A percentile compares a stretch with the other conserved stretches of the same genome.
phyloP scores from a whole-genome alignment of 2,888 invertebrate species.

The Junonia oenone region DNA sequence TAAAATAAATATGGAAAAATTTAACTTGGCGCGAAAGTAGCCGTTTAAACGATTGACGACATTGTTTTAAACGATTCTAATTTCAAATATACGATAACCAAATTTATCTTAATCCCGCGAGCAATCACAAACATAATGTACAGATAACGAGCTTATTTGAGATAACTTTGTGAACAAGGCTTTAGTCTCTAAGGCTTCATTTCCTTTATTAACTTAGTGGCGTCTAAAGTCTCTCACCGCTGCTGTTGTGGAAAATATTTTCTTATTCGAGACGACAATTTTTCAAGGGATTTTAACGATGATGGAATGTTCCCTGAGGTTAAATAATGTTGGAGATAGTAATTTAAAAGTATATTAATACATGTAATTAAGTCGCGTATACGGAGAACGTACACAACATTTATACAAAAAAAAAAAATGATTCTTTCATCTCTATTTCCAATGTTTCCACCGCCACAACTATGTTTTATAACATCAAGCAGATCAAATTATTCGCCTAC shows the following conservation, averaged over 20 bases:
- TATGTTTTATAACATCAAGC: too few species aligned
- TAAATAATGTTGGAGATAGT: not conserved
- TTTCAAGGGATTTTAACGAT: not conserved
- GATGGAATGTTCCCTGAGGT: not conserved
- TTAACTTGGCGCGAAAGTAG: too few species aligned
- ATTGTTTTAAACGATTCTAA: not conserved
- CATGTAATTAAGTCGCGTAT: not conserved
- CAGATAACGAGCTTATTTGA: conserved; percentile 27
- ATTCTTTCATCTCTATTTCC: too few species aligned
- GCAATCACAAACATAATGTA: conserved; percentile 21
- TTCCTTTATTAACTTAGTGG: conserved; percentile 26
- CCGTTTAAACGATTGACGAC: too few species aligned
- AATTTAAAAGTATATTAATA: not conserved
- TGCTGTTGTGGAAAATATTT: conserved; percentile 15
- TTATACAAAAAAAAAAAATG: too few species aligned
- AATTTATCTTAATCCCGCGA: conserved; percentile 17
- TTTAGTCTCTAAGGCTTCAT: conserved; percentile 28
- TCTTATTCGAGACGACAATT: conserved; percentile 2
- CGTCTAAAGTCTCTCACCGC: conserved; percentile 11
- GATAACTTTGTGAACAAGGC: conserved; percentile 28
- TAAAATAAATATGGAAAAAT: too few species aligned
- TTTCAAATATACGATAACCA: conserved; percentile 3
- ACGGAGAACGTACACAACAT: too few species aligned
- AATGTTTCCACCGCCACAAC: too few species aligned
- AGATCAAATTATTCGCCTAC: too few species aligned